A percentile compares a stretch with the other conserved stretches of the same genome.
phyloP scores from a whole-genome alignment of 92 coral and sea anemone species.

The Bergia sp. region DNA sequence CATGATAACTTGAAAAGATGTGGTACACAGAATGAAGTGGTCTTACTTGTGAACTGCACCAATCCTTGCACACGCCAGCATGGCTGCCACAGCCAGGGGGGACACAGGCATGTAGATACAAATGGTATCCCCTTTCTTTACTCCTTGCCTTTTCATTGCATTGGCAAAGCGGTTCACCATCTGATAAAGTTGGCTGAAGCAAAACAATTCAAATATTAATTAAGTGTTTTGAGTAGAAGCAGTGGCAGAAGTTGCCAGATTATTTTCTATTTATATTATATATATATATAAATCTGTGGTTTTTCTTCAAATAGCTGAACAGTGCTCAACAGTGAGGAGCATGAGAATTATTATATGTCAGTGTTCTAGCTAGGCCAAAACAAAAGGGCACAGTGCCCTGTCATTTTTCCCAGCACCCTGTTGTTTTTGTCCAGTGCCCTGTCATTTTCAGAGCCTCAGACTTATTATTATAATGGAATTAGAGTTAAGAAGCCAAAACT shows the following conservation, averaged over 20 bases:
- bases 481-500: no score
- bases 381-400: no score
- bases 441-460: no score
- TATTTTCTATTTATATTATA: not conserved
- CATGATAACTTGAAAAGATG: not conserved
- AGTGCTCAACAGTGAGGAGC: no score
- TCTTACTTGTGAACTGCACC: conserved; percentile 96
- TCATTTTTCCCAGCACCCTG: no score
- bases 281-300: no score
- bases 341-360: no score
- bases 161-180: conserved; percentile 94
- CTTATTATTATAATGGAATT: no score
- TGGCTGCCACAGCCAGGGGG: conserved; percentile 95
- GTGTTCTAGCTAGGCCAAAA: no score
- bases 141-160: conserved; percentile 84
- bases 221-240: not conserved
- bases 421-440: no score
- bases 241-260: no score
- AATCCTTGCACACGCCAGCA: conserved; percentile 98
- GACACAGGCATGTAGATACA: conserved; percentile 97
- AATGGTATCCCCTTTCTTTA: conserved; percentile 95
- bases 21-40: not conserved
- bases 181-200: conserved; percentile 82
- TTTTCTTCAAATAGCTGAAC: no score
- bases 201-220: not conserved